These are phyloP conservation scores for Phymanthus crucifer DNA, from an alignment of 92 coral and sea anemone species.

Conservation along the genomic window DNA sequence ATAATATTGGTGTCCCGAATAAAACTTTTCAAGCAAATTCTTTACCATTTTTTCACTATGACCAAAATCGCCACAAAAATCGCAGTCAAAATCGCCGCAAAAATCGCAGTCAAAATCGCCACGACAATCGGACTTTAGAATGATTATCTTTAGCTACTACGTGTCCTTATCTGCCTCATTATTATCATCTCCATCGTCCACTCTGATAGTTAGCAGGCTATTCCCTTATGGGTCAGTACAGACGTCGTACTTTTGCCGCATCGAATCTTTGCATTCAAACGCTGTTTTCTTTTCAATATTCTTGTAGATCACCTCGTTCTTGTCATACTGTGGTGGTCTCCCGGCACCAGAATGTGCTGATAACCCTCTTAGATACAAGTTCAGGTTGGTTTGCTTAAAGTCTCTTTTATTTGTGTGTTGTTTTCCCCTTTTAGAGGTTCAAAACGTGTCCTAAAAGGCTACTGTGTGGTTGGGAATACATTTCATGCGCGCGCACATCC, in stretches of 20 bases:
- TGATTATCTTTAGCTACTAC: too few relatives aligned
- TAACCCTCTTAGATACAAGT: constrained; percentile 93
- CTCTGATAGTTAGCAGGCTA: not conserved
- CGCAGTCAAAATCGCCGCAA: too few relatives aligned
- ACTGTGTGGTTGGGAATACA: too few relatives aligned
- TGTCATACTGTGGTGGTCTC: constrained; percentile 93
- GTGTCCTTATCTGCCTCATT: not conserved
- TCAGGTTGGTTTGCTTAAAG: constrained; percentile 58
- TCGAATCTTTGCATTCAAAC: not conserved
- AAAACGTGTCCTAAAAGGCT: too few relatives aligned
- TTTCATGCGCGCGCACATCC: too few relatives aligned
- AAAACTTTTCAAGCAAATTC: too few relatives aligned
- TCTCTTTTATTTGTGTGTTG: not conserved
- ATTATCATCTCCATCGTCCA: not conserved
- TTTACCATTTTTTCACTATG: too few relatives aligned
- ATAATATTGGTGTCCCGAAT: too few relatives aligned
- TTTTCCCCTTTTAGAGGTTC: not conserved
- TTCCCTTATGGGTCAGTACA: not conserved
- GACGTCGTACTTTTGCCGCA: not conserved
- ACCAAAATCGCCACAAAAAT: too few relatives aligned
- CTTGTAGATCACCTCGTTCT: constrained; percentile 71
- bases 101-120: too few relatives aligned
- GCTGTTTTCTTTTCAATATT: not conserved
- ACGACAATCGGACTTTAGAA: too few relatives aligned
- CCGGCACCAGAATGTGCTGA: constrained; percentile 98